These are phyloP conservation scores for Campylomormyrus numenius DNA, from an alignment of 2,113 vertebrate species.

Conservation along the genomic window DNA sequence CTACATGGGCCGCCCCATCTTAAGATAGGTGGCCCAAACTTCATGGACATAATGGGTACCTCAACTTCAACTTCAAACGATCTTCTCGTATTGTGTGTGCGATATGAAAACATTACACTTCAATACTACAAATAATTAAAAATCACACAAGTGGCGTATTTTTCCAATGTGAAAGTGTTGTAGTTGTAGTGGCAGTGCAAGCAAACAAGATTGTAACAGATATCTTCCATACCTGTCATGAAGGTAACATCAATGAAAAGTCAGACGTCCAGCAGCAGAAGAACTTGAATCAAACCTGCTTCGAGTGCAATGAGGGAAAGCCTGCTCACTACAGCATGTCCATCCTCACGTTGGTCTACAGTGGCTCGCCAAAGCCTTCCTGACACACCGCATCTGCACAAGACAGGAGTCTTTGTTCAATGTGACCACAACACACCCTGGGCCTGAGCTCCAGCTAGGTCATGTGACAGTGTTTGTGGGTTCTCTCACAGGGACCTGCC, in stretches of 20 bases:
- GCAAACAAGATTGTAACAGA: not conserved
- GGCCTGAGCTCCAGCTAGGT: not conserved
- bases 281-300: not conserved
- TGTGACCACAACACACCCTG: not conserved
- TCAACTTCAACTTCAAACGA: not conserved
- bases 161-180: not conserved
- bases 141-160: not conserved
- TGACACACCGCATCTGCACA: not conserved
- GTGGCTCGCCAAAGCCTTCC: not conserved
- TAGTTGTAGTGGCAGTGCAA: not conserved
- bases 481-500: not conserved
- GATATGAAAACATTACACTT: not conserved
- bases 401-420: not conserved
- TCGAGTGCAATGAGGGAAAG: not conserved
- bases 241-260: not conserved
- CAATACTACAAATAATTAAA: not conserved
- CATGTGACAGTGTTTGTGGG: not conserved
- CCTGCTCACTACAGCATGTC: not conserved
- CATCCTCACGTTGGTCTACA: not conserved
- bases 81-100: not conserved
- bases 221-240: not conserved
- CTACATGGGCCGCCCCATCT: not conserved
- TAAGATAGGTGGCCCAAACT: not conserved
- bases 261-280: not conserved
- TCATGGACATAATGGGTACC: not conserved